Conservation (phyloP, 2,888 invertebrate species). For the Mylabris sibirica region DNA sequence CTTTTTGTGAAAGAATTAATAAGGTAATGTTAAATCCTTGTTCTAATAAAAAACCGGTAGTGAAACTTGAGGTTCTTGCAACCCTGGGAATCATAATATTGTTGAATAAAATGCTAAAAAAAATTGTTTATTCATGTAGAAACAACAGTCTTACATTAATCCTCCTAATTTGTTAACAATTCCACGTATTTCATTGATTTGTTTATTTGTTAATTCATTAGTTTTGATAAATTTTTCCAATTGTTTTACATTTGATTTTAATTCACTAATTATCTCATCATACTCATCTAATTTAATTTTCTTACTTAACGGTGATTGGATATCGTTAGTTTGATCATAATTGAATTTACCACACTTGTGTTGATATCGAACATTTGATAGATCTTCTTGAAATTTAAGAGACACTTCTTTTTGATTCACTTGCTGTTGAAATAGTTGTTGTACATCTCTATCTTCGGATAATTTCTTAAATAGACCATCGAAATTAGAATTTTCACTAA, state of each 20-base stretch:
- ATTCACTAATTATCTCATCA: conserved; percentile 24
- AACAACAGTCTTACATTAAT: conserved; percentile 16
- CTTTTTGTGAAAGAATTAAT: too few species aligned
- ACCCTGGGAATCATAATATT: too few species aligned
- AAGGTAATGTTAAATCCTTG: too few species aligned
- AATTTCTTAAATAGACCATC: conserved; percentile 22
- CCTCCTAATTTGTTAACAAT: conserved; percentile 23
- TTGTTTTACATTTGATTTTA: conserved; percentile 28
- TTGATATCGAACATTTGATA: conserved; percentile 23
- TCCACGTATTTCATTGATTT: conserved; percentile 22
- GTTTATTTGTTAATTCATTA: conserved; percentile 26
- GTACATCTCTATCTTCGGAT: background rate
- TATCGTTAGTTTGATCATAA: background rate
- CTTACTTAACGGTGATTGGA: conserved; percentile 18
- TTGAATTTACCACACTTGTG: conserved; percentile 29
- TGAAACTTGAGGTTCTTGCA: too few species aligned
- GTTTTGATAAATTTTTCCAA: conserved; percentile 18
- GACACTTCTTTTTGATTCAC: conserved; percentile 3
- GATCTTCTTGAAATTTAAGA: conserved; percentile 16
- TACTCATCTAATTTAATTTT: conserved; percentile 26
- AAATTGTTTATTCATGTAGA: background rate
- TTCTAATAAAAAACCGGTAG: too few species aligned
- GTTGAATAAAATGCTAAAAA: background rate
- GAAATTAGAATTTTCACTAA: conserved; percentile 25
- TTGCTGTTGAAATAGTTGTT: conserved; percentile 1